A percentile compares a stretch with the other conserved stretches of the same genome.
These are phyloP conservation scores for Hypolimnas misippus DNA, from an alignment of 2,888 invertebrate species.

Conservation along the genomic window DNA sequence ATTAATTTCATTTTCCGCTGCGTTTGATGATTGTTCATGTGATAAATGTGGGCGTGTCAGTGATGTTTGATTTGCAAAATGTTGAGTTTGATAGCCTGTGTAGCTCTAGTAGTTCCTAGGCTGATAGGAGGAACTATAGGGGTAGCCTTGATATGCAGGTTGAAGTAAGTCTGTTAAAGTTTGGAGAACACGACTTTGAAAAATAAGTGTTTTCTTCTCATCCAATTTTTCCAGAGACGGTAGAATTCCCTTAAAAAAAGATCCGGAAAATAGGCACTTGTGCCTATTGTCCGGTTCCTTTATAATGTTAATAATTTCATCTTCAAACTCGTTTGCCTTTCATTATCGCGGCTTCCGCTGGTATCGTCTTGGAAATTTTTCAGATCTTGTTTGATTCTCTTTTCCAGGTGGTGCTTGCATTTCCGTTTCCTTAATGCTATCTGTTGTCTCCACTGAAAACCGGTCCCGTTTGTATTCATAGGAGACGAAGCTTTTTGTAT, in stretches of 20 bases:
- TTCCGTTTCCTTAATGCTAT: conserved; percentile 23
- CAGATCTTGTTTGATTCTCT: conserved; percentile 9
- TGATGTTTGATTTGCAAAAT: conserved; percentile 42
- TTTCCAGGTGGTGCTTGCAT: conserved; percentile 15
- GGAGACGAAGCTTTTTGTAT: conserved; percentile 42
- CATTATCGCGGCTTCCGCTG: conserved; percentile 44
- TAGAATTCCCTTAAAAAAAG: conserved; percentile 9
- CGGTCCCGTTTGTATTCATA: conserved; percentile 37
- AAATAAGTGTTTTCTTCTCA: conserved; percentile 46
- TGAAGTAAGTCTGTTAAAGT: conserved; percentile 44
- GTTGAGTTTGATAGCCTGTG: conserved; percentile 9
- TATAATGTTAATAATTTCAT: conserved; percentile 41
- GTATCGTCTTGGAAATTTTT: conserved; percentile 37
- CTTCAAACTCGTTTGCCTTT: conserved; percentile 44
- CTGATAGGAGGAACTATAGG: conserved; percentile 4
- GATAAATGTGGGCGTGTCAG: conserved; percentile 45
- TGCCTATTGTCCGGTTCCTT: conserved; percentile 39
- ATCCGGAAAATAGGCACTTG: no score
- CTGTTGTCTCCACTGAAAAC: not conserved
- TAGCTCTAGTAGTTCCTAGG: conserved; percentile 3
- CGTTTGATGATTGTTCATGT: conserved; percentile 35
- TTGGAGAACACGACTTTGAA: conserved; percentile 44
- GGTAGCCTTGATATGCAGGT: conserved; percentile 28
- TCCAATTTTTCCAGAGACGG: conserved; percentile 46
- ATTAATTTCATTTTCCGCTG: conserved; percentile 45